Evolutionary conservation across 2,797 vertebrate genomes (phyloP).

Genomic region (Syncerus caffer): DNA sequence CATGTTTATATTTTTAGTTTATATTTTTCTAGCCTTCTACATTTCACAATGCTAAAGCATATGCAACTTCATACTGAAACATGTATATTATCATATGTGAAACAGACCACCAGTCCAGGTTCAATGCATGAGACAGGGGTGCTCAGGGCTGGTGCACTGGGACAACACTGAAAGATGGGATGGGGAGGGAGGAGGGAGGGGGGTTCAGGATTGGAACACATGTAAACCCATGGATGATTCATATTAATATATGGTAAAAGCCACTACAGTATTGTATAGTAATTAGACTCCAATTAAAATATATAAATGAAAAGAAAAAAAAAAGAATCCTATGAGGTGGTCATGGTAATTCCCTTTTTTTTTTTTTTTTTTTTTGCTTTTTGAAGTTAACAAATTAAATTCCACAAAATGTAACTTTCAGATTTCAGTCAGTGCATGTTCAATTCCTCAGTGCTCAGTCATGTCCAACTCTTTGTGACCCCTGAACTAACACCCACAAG

Average conservation of each 20-base stretch:
- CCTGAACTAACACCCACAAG: neutral
- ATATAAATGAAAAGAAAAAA: neutral
- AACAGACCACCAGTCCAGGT: neutral
- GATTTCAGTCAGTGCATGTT: neutral
- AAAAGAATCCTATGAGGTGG: neutral
- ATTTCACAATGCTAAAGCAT: neutral
- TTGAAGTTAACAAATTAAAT: neutral
- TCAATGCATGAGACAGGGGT: rapidly evolving
- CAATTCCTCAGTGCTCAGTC: neutral
- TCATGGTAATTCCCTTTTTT: neutral
- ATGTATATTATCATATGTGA: neutral
- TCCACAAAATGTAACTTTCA: neutral
- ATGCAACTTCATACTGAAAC: neutral
- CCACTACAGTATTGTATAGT: neutral
- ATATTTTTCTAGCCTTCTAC: neutral
- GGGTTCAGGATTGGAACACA: neutral
- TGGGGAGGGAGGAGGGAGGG: neutral
- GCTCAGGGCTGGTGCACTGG: neutral
- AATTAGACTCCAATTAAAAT: neutral
- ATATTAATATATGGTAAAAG: neutral
- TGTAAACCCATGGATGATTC: neutral
- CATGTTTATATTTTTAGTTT: neutral
- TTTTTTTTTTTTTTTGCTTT: neutral
- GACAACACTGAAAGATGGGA: neutral
- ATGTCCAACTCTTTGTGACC: neutral